Evolutionary conservation across 2,113 vertebrate species (phyloP).

Genomic region (Megaptera novaeangliae): DNA sequence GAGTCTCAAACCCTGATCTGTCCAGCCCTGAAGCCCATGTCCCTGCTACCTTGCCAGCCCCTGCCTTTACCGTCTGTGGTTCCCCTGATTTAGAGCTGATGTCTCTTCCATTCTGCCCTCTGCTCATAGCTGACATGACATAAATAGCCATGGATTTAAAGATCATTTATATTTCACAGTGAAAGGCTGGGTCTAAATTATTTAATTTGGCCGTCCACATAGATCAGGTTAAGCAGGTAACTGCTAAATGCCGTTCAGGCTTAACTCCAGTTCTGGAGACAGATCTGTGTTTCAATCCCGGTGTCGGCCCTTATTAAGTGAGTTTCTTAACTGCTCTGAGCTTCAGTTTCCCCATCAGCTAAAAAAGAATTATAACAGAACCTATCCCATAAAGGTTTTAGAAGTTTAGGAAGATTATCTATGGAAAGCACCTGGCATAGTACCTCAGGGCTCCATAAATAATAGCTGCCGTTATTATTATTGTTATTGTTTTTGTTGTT

Average conservation of each 20-base stretch:
- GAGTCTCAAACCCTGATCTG: background rate
- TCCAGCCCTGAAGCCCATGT: background rate
- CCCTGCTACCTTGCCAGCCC: background rate
- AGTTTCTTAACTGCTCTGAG: background rate
- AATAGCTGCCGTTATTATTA: background rate
- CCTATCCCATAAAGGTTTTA: background rate
- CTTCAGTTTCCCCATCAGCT: background rate
- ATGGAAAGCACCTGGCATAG: background rate
- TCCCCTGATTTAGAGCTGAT: background rate
- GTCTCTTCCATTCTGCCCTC: background rate
- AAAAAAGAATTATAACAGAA: background rate
- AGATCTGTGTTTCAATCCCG: background rate
- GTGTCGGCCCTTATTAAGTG: background rate
- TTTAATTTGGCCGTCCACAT: background rate
- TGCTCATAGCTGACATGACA: background rate
- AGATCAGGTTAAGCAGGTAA: background rate
- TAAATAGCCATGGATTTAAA: background rate
- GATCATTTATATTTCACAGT: slow-evolving; percentile 19
- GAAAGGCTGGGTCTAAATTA: background rate
- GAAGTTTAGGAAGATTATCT: background rate
- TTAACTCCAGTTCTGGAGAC: background rate
- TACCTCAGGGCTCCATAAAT: background rate
- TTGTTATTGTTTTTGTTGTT: background rate
- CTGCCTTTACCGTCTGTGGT: background rate
- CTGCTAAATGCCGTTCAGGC: background rate